Evolutionary conservation across 92 coral and sea anemone genomes (phyloP), one percentile per base, ranked within the genome.

Genomic region (Porites divaricata): DNA sequence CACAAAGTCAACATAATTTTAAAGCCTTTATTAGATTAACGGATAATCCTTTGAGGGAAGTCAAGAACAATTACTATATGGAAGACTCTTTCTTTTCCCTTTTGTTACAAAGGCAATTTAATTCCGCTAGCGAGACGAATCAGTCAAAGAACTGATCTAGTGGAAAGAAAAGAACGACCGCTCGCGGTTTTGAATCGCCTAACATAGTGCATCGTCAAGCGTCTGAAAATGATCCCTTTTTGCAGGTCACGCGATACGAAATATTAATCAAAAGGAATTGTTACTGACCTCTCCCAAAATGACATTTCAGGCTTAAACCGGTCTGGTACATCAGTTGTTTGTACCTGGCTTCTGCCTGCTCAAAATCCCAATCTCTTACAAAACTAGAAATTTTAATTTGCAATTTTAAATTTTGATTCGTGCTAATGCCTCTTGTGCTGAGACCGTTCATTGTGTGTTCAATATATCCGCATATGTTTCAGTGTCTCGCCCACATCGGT

Each of bases 401-500:
- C 6, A 35, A 35, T 35, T 35, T 35, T 4, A 35, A 35, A 35
- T 35, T 35, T 35, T 35, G 6, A 35, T 35, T 35, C 45, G 45
- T 35, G 45, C 45, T 35, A 35, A 35, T 35, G 45, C 45, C 4
- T 35, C 1, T 35, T 22, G 13, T 41, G 41, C 61, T 50, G 28
- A 58, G 56, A 69, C 24, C n/a, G 49, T 26, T 70, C 41, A n/a
- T 1, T 28, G 10, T 68, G 35, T 53, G 54, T 53, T 56, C 57
- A 80, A 35, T 82, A 82, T 23, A 82, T 50, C 12, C 86, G 79
- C 86, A 82, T 82, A 26, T 72, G 61, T 74, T 82, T 48, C 24
- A 82, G 63, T 1, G 86, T 82, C 79, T 72, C 86, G 79, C 51
- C 79, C 72, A 82, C 70, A 52, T 70, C 22, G 67, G 88, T 84